phyloP scores from a whole-genome alignment of 1,140 invertebrate genomes.

The Odontomachus brunneus region DNA sequence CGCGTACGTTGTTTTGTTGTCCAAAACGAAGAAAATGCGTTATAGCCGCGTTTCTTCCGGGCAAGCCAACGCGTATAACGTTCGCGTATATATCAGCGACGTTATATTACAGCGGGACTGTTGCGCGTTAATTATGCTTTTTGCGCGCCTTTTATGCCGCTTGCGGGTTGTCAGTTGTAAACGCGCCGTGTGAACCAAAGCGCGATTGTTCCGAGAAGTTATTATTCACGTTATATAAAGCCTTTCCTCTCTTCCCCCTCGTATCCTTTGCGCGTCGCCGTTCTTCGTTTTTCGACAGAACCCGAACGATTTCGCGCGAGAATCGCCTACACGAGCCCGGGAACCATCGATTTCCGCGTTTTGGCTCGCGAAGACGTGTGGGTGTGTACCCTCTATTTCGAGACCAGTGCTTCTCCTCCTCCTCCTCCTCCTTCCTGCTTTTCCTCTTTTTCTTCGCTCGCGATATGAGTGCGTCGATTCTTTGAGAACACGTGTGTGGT shows the following conservation, averaged over 20 bases:
- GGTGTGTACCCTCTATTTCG: no score
- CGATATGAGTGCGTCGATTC: no score
- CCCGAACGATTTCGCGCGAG: neutral
- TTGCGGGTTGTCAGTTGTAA: conserved; percentile 2
- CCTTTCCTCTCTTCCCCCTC: neutral
- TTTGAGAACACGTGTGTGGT: no score
- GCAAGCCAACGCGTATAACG: neutral
- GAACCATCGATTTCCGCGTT: neutral
- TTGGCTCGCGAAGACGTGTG: no score
- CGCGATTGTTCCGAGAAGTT: conserved; percentile 22
- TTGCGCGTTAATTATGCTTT: conserved; percentile 33
- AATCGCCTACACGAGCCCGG: neutral
- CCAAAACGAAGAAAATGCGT: neutral
- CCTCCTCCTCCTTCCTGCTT: no score
- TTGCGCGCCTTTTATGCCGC: conserved; percentile 13
- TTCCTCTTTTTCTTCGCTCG: no score
- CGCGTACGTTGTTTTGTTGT: conserved; percentile 9
- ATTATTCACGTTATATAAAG: conserved; percentile 31
- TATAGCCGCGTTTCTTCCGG: neutral
- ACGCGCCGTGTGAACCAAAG: conserved; percentile 16
- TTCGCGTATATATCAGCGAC: conserved; percentile 25
- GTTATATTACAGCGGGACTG: conserved; percentile 9
- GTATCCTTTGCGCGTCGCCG: neutral
- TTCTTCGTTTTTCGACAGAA: neutral
- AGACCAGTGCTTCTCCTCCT: no score